Evolutionary conservation across 1,140 invertebrate genomes (phyloP).

Genomic region (Reticulitermes speratus): DNA sequence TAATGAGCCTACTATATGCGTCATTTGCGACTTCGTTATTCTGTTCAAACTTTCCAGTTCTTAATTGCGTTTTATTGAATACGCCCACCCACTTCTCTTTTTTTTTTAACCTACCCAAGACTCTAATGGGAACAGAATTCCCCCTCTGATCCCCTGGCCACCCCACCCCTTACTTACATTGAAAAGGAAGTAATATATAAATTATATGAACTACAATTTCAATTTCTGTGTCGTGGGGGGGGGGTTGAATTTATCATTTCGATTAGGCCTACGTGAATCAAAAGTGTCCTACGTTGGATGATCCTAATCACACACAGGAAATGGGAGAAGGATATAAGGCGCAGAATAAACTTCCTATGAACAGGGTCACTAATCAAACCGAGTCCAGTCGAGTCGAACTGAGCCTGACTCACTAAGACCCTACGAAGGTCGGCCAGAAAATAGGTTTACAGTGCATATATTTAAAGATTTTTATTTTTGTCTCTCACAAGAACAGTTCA

Average conservation of each 20-base stretch:
- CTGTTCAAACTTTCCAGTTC: conserved; percentile 15
- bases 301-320: too few species aligned
- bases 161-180: background rate
- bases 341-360: too few species aligned
- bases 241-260: background rate
- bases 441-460: too few species aligned
- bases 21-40: conserved; percentile 5
- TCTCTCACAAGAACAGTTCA: too few species aligned
- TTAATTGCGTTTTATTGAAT: conserved; percentile 19
- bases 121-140: background rate
- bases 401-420: too few species aligned
- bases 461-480: too few species aligned
- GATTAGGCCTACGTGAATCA: background rate
- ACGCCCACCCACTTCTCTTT: background rate
- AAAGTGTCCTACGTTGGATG: background rate
- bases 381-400: too few species aligned
- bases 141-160: background rate
- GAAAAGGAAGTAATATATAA: background rate
- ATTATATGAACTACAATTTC: conserved; percentile 15
- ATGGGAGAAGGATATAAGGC: too few species aligned
- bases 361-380: too few species aligned
- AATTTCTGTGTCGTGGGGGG: background rate
- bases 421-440: too few species aligned
- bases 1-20: background rate
- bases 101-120: conserved; percentile 1